phyloP scores from a whole-genome alignment of 1,140 invertebrate genomes.

The Drosophila nigrodunni region DNA sequence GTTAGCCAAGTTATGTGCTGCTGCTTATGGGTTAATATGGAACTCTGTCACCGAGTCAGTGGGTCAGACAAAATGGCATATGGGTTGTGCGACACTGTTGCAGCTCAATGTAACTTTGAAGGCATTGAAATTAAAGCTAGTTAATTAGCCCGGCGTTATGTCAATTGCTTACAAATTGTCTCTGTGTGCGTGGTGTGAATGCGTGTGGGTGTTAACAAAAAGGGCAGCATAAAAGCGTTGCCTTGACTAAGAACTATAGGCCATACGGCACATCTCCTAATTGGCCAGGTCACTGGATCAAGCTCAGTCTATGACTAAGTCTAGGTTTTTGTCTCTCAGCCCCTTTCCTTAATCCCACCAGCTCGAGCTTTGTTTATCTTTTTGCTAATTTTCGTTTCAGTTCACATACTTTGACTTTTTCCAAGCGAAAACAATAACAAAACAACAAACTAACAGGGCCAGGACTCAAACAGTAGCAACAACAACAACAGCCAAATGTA shows the following conservation, averaged over 20 bases:
- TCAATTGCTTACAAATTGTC: conserved; percentile 75
- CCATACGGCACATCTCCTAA: conserved; percentile 36
- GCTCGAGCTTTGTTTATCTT: conserved; percentile 33
- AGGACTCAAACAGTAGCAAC: conserved; percentile 13
- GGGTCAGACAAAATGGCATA: conserved; percentile 58
- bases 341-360: neutral
- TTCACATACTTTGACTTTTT: conserved; percentile 71
- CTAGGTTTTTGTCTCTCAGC: neutral
- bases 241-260: conserved; percentile 15
- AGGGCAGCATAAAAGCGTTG: conserved; percentile 17
- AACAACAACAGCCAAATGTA: conserved; percentile 47
- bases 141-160: conserved; percentile 71
- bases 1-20: conserved; percentile 49
- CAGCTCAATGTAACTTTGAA: conserved; percentile 58
- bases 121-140: conserved; percentile 75
- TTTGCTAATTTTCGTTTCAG: conserved; percentile 65
- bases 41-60: conserved; percentile 76
- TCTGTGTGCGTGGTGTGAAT: neutral
- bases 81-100: conserved; percentile 30
- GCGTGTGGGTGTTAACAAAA: conserved; percentile 39
- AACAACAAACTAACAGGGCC: conserved; percentile 47
- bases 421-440: conserved; percentile 73
- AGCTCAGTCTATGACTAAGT: conserved; percentile 7
- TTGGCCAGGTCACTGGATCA: conserved; percentile 36
- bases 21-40: conserved; percentile 59